Percentiles rank a stretch among this genome's conserved stretches.
Evolutionary conservation across 2,797 vertebrate genomes (phyloP).

Genomic region (Vipera ursinii): DNA sequence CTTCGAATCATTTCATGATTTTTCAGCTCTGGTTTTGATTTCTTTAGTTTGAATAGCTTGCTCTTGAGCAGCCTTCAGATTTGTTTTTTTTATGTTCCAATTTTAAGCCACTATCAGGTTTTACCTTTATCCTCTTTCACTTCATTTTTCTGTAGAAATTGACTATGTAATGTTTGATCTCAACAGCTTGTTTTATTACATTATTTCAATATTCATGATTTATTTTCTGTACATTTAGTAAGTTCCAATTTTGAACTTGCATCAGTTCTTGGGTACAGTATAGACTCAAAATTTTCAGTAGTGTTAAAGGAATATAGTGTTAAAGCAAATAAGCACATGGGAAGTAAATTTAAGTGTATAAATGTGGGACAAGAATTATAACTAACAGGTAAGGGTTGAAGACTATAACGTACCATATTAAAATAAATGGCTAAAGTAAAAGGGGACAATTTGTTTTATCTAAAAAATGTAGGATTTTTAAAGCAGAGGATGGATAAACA

Average conservation of each 20-base stretch:
- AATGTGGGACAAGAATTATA: neutral
- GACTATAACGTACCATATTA: neutral
- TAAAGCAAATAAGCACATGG: neutral
- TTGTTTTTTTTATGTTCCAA: no score
- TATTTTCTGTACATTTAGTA: neutral
- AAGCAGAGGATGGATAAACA: neutral
- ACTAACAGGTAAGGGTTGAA: neutral
- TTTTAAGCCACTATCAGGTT: no score
- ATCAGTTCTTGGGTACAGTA: neutral
- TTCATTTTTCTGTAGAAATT: neutral
- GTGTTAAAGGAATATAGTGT: neutral
- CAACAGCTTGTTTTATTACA: neutral
- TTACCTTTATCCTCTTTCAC: neutral
- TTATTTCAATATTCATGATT: neutral
- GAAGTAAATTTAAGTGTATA: neutral
- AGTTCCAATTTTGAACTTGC: neutral
- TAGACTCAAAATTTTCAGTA: neutral
- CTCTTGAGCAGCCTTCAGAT: no score
- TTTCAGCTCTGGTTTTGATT: no score
- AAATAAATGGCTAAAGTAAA: neutral
- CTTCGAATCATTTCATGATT: no score
- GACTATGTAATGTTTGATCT: neutral
- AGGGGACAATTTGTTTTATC: neutral
- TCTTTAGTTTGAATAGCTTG: no score
- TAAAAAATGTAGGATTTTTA: neutral